Conservation (phyloP, 2,888 invertebrate species). For the Graphium colonna region DNA sequence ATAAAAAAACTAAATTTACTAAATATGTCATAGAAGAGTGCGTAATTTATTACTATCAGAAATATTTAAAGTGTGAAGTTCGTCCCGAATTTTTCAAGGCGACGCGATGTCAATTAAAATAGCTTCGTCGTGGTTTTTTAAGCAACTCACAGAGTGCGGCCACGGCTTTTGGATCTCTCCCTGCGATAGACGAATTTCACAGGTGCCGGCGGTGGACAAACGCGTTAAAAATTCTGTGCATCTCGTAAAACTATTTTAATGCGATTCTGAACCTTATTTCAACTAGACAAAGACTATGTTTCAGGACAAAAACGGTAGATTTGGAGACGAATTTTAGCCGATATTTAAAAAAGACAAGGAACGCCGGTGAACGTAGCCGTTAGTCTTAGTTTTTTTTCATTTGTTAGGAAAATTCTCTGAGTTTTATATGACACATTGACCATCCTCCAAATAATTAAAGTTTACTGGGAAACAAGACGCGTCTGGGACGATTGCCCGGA, state of each 20-base stretch:
- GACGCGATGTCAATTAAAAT: slow-evolving; percentile 73
- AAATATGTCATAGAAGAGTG: no score
- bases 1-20: no score
- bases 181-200: slow-evolving; percentile 70
- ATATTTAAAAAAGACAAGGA: slow-evolving; percentile 42
- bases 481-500: no score
- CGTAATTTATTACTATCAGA: slow-evolving; percentile 13
- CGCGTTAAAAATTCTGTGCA: slow-evolving; percentile 44
- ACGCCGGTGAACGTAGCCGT: slow-evolving; percentile 40
- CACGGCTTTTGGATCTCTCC: slow-evolving; percentile 70
- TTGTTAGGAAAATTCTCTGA: no score
- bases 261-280: slow-evolving; percentile 38
- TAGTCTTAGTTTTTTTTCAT: neutral
- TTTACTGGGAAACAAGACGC: no score
- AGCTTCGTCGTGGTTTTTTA: slow-evolving; percentile 56
- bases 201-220: slow-evolving; percentile 70
- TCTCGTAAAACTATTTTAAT: slow-evolving; percentile 15
- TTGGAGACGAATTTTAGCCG: slow-evolving; percentile 16
- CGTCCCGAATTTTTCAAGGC: slow-evolving; percentile 48
- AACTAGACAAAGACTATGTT: neutral
- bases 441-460: no score
- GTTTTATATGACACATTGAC: no score
- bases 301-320: neutral
- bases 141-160: slow-evolving; percentile 54
- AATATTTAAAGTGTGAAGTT: neutral